Evolutionary conservation across 2,797 vertebrate species (phyloP), one percentile per base, ranked within the genome.

Genomic region (Eremophila alpestris): DNA sequence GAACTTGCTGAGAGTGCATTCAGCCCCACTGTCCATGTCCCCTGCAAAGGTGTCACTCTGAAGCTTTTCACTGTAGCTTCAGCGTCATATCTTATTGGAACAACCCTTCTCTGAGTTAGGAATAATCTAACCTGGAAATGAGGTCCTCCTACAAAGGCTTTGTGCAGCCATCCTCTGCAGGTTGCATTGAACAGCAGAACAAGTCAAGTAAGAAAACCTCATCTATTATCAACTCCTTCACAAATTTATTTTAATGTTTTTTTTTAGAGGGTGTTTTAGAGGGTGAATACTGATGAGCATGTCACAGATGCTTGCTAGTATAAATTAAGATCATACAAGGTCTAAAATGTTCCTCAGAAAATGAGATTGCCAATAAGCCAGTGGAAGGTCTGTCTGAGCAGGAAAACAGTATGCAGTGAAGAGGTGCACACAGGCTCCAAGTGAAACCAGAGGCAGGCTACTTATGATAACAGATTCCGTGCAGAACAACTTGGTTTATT

Each of bases 11-110:
- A 45, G 46, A 60, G 40, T 24, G 7, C 19, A 24, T 29, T 68
- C 0, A 0, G 30, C 18, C 14, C 32, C 12, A 5, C 16, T 16
- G 16, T 46, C 46, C 14, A 8, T 46, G 40, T 40, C 11, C 34
- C 29, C 9, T 60, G 21, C 16, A 30, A 46, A 68, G 29, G 34
- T 34, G 40, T 54, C 5, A 23, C 5, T 29, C 21, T 21, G 24
- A 77, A 52, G 10, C 0, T 63, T 46, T 67, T 52, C 20, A 22
- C 8, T 49, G 9, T 5, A 63, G 4, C 8, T 70, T 51, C 24
- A 27, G 32, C 32, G 29, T 27, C 3, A 6, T 8, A 26, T 19
- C 11, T 51, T 34, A 11, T 11, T 29, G 22, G n/a, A 85, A 48
- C 2, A n/a, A 16, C 6, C 3, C 2, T 83, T 51, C 10, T 23